A percentile compares a stretch with the other conserved stretches of the same genome.
These are phyloP conservation scores for Nephrocerus scutellatus DNA, from an alignment of 2,888 invertebrate species.

Conservation along the genomic window DNA sequence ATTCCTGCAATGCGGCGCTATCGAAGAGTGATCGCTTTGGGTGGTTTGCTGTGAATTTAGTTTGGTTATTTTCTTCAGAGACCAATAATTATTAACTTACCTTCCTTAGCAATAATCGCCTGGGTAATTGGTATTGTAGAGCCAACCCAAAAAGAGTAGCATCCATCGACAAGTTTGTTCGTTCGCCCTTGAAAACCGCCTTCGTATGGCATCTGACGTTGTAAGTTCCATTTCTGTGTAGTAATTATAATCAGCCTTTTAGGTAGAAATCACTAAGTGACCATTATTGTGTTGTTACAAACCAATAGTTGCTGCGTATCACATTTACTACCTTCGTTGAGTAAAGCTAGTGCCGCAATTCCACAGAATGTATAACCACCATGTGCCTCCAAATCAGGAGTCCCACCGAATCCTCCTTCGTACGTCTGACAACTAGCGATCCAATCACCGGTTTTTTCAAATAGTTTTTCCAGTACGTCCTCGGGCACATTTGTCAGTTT, in stretches of 20 bases:
- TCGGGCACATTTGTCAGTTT: constrained; percentile 63
- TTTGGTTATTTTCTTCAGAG: background rate
- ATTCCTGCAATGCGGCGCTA: constrained; percentile 86
- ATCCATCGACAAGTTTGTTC: constrained; percentile 96
- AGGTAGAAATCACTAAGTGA: background rate
- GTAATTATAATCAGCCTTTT: constrained; percentile 12
- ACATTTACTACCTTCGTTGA: constrained; percentile 49
- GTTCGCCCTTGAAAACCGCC: constrained; percentile 97
- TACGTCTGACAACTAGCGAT: constrained; percentile 93
- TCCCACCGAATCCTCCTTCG: constrained; percentile 96
- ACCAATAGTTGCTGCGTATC: constrained; percentile 57
- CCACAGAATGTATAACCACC: constrained; percentile 99
- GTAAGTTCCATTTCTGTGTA: constrained; percentile 72
- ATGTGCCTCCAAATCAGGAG: constrained; percentile 93
- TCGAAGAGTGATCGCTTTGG: constrained; percentile 58
- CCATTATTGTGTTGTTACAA: constrained; percentile 23
- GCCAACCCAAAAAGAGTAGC: constrained; percentile 99
- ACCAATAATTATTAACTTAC: constrained; percentile 25
- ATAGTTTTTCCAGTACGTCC: constrained; percentile 66
- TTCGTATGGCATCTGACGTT: constrained; percentile 87
- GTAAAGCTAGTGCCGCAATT: constrained; percentile 76
- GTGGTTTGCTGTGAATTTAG: constrained; percentile 21
- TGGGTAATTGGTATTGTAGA: constrained; percentile 84
- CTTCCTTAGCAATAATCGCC: constrained; percentile 57
- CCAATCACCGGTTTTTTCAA: constrained; percentile 86